These are phyloP conservation scores for Triplophysa rosa DNA, from an alignment of 2,113 vertebrate species.

Conservation along the genomic window DNA sequence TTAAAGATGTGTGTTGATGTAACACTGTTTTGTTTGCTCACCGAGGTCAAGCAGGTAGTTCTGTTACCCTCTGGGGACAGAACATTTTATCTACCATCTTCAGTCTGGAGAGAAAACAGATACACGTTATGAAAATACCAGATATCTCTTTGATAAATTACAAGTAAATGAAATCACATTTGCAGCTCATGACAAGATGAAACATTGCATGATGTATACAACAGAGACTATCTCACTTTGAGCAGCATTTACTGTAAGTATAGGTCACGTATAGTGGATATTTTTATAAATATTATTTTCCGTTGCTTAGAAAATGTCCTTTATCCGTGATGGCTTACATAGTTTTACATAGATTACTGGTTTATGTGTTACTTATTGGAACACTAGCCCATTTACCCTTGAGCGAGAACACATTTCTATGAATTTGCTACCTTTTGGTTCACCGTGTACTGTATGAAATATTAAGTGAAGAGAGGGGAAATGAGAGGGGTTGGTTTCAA, in stretches of 20 bases:
- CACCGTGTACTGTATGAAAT: not conserved
- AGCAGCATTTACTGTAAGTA: slow-evolving; percentile 23
- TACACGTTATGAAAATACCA: slow-evolving; percentile 23
- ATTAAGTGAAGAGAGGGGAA: not conserved
- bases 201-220: slow-evolving; percentile 46
- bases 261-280: slow-evolving; percentile 33
- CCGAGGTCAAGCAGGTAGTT: slow-evolving; percentile 43
- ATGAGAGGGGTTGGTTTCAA: not conserved
- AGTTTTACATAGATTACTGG: slow-evolving; percentile 64
- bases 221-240: slow-evolving; percentile 37
- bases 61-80: slow-evolving; percentile 45
- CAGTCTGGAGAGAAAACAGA: slow-evolving; percentile 44
- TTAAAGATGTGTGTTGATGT: slow-evolving; percentile 21
- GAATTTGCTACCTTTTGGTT: slow-evolving; percentile 27
- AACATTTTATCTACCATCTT: slow-evolving; percentile 51
- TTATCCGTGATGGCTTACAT: slow-evolving; percentile 64
- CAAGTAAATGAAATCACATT: slow-evolving; percentile 25
- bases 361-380: slow-evolving; percentile 75
- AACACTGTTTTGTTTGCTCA: slow-evolving; percentile 27
- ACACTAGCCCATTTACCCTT: slow-evolving; percentile 63
- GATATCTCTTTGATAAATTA: not conserved
- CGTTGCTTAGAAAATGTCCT: slow-evolving; percentile 60
- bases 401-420: slow-evolving; percentile 63
- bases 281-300: slow-evolving; percentile 59
- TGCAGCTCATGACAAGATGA: slow-evolving; percentile 33